Evolutionary conservation across 2,113 vertebrate species (phyloP).

Genomic region (Oryzias woworae): DNA sequence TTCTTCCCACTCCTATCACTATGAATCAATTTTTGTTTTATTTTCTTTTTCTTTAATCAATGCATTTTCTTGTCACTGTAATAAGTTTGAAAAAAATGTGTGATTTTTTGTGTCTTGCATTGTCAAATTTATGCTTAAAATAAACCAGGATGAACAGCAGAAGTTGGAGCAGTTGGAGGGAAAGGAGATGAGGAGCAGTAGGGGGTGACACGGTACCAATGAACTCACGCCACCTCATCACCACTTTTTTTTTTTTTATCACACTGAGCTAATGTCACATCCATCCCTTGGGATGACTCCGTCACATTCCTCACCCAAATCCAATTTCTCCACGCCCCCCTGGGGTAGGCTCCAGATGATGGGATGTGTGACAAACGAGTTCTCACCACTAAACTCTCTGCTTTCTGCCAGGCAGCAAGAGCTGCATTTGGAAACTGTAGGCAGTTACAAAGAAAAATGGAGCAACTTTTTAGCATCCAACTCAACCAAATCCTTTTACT

Average conservation of each 20-base stretch:
- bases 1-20: too few relatives aligned
- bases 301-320: constrained; percentile 73
- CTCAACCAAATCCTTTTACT: constrained; percentile 13
- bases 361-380: constrained; percentile 68
- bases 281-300: constrained; percentile 62
- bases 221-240: constrained; percentile 66
- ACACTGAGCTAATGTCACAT: constrained; percentile 66
- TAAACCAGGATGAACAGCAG: constrained; percentile 38
- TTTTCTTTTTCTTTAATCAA: too few relatives aligned
- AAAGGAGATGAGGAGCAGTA: constrained; percentile 31
- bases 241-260: constrained; percentile 45
- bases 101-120: too few relatives aligned
- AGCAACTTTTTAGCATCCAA: constrained; percentile 28
- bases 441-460: constrained; percentile 33
- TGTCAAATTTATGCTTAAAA: too few relatives aligned
- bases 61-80: too few relatives aligned
- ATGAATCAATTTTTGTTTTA: too few relatives aligned
- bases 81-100: too few relatives aligned
- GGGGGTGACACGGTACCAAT: constrained; percentile 45
- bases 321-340: constrained; percentile 70
- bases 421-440: constrained; percentile 51
- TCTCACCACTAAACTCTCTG: constrained; percentile 58
- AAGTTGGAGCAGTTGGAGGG: constrained; percentile 29
- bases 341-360: constrained; percentile 64
- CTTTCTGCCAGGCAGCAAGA: constrained; percentile 57